A percentile compares a stretch with the other conserved stretches of the same genome.
These are phyloP conservation scores for Spongilla lacustris DNA, from an alignment of 37 sponge, comb jelly and placozoan genomes.

Conservation along the genomic window DNA sequence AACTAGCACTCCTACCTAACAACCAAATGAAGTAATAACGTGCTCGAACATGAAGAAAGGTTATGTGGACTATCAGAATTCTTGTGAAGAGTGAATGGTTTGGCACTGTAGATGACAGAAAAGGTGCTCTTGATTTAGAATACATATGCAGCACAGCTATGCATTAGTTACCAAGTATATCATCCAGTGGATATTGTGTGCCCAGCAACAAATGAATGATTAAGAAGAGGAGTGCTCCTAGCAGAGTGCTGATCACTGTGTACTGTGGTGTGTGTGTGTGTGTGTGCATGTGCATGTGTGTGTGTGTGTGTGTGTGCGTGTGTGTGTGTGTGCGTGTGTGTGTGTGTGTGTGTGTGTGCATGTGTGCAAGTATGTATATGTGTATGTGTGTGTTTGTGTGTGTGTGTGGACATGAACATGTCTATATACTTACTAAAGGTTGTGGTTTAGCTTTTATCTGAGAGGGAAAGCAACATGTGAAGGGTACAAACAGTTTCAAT, in stretches of 20 bases:
- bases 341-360: neutral
- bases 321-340: slow-evolving; percentile 1
- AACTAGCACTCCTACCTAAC: neutral
- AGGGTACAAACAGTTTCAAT: neutral
- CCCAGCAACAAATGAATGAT: neutral
- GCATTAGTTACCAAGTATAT: slow-evolving; percentile 14
- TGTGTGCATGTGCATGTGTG: slow-evolving; percentile 31
- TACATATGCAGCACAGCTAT: neutral
- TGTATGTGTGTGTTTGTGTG: slow-evolving; percentile 14
- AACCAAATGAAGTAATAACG: neutral
- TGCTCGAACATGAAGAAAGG: neutral
- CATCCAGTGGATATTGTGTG: neutral
- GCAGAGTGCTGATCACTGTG: neutral
- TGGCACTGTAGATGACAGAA: neutral
- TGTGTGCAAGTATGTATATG: neutral
- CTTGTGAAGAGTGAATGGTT: neutral
- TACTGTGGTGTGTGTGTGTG: neutral
- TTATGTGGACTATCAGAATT: neutral
- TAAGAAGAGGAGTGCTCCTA: neutral
- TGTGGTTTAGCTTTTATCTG: neutral
- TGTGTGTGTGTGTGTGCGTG: slow-evolving; percentile 14
- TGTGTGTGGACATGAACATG: neutral
- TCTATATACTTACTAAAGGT: neutral
- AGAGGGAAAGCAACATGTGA: neutral
- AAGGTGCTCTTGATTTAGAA: neutral